phyloP scores from a whole-genome alignment of 2,888 invertebrate species.

The Aromia moschata region DNA sequence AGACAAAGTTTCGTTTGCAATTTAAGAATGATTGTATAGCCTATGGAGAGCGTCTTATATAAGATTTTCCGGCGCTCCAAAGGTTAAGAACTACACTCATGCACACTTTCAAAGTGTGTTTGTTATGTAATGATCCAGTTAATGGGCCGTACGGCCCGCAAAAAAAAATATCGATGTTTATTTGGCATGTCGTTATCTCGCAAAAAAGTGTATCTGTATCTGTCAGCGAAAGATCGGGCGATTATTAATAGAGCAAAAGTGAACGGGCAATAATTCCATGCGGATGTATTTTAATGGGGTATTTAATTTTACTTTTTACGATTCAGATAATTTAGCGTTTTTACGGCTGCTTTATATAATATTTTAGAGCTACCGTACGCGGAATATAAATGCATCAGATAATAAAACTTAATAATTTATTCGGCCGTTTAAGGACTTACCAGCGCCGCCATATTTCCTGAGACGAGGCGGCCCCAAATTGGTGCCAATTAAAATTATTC shows the following conservation, averaged over 20 bases:
- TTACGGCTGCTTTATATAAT: slow-evolving; percentile 20
- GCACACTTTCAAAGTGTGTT: no score
- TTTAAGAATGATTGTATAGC: no score
- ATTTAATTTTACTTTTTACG: slow-evolving; percentile 23
- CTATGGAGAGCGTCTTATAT: no score
- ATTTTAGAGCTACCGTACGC: slow-evolving; percentile 20
- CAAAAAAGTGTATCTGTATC: slow-evolving; percentile 2
- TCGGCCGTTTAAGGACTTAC: slow-evolving; percentile 10
- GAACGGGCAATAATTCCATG: slow-evolving; percentile 5
- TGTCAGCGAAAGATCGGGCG: slow-evolving; percentile 7
- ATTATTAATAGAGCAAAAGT: slow-evolving; percentile 12
- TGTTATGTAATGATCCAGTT: no score
- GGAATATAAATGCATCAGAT: slow-evolving; percentile 16
- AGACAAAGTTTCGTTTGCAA: no score
- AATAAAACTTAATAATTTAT: slow-evolving; percentile 26
- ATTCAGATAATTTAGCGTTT: slow-evolving; percentile 20
- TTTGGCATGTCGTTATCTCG: no score
- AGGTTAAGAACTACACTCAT: no score
- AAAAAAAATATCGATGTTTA: no score
- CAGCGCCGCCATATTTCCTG: slow-evolving; percentile 20
- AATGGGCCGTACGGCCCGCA: no score
- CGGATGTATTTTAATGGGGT: slow-evolving; percentile 21
- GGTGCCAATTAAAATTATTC: slow-evolving; percentile 17
- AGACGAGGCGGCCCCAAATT: slow-evolving; percentile 11
- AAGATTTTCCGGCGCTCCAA: no score